Evolutionary conservation across 2,797 vertebrate species (phyloP).

Genomic region (Caiman crocodilus): DNA sequence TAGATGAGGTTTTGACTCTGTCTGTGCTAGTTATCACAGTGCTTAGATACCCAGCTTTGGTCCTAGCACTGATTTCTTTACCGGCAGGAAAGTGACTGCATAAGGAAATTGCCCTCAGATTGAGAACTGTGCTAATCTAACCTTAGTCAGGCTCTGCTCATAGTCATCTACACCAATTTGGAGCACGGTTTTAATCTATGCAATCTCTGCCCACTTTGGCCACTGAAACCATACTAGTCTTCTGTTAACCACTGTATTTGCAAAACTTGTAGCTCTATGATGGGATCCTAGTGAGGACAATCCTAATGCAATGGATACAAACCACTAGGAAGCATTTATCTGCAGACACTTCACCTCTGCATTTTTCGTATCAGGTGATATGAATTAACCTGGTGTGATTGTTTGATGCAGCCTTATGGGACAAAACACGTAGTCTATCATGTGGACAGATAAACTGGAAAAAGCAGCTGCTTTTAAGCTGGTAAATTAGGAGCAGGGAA

Average conservation of each 20-base stretch:
- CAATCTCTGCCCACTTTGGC: neutral
- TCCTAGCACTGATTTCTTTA: neutral
- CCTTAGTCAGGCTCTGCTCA: neutral
- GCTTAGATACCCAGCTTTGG: neutral
- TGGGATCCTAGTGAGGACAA: neutral
- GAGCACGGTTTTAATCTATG: neutral
- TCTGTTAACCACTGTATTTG: neutral
- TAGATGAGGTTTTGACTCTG: neutral
- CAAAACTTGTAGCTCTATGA: too few relatives aligned
- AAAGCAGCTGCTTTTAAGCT: neutral
- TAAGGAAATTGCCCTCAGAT: neutral
- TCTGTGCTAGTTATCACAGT: neutral
- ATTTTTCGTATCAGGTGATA: neutral
- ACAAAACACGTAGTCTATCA: neutral
- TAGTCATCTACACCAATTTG: neutral
- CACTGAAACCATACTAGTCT: rapidly evolving
- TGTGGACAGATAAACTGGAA: neutral
- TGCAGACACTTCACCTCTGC: neutral
- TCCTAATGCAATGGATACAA: neutral
- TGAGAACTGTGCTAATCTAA: neutral
- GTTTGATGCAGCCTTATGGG: neutral
- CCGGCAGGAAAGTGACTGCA: neutral
- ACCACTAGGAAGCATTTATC: neutral
- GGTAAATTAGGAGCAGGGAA: neutral
- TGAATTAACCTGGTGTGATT: neutral